phyloP scores from a whole-genome alignment of 64 coral and sea anemone genomes.

The Actinia equina region DNA sequence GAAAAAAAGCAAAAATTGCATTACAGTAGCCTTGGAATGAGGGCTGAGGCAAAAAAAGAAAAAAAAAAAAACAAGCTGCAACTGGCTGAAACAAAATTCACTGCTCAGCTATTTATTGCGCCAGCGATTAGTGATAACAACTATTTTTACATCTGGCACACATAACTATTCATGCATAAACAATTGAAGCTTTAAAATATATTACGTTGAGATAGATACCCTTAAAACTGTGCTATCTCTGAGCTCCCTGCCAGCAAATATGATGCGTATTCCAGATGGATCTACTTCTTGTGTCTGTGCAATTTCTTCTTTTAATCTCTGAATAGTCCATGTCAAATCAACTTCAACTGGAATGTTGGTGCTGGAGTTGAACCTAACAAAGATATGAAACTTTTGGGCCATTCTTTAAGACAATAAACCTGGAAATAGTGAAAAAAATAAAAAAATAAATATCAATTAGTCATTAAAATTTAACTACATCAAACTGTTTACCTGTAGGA shows the following conservation, averaged over 20 bases:
- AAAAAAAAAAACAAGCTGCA: too few species aligned
- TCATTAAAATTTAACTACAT: neutral
- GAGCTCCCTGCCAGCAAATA: conserved; percentile 84
- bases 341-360: conserved; percentile 75
- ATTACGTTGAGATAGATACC: conserved; percentile 7
- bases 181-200: too few species aligned
- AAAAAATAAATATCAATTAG: neutral
- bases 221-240: conserved; percentile 55
- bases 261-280: conserved; percentile 69
- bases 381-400: conserved; percentile 51
- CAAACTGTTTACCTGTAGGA: too few species aligned
- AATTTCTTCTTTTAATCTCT: conserved; percentile 70
- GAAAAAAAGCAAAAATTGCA: too few species aligned
- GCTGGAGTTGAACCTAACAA: conserved; percentile 77
- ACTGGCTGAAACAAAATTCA: too few species aligned
- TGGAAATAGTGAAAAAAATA: neutral
- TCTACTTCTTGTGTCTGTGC: conserved; percentile 44
- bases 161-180: too few species aligned
- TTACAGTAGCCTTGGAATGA: too few species aligned
- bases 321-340: conserved; percentile 54
- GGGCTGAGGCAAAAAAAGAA: too few species aligned
- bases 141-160: too few species aligned
- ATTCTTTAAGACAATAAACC: neutral
- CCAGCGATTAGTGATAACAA: too few species aligned
- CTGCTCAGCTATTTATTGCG: too few species aligned